phyloP scores from a whole-genome alignment of 2,797 vertebrate species.

The Numenius phaeopus region DNA sequence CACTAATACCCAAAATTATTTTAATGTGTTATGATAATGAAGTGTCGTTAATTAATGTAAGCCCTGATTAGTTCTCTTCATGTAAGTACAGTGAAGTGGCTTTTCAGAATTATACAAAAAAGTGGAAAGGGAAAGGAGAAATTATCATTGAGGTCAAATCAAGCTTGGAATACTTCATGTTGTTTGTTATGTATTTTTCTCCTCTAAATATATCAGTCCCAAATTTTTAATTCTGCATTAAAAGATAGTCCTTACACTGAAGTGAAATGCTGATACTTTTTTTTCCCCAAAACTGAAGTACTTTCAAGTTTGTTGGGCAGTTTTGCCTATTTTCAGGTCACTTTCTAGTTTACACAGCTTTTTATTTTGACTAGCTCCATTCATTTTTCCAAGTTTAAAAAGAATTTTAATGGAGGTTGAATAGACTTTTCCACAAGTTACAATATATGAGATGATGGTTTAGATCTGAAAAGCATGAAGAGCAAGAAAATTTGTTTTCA shows the following conservation, averaged over 20 bases:
- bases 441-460: background rate
- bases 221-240: background rate
- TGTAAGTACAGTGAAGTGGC: background rate
- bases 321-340: background rate
- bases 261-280: background rate
- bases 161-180: background rate
- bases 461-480: background rate
- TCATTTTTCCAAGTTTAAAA: background rate
- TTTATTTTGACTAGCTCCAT: background rate
- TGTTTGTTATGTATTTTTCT: background rate
- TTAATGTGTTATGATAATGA: background rate
- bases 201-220: background rate
- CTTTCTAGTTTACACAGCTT: background rate
- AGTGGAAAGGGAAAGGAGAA: background rate
- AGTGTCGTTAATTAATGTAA: background rate
- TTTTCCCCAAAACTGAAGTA: background rate
- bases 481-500: background rate
- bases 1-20: background rate
- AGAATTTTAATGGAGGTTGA: background rate
- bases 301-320: background rate
- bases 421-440: background rate
- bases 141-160: background rate
- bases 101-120: background rate
- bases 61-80: background rate
- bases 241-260: background rate